A percentile compares a stretch with the other conserved stretches of the same genome.
These are phyloP conservation scores for Homalodisca vitripennis DNA, from an alignment of 1,140 invertebrate species.

Conservation along the genomic window DNA sequence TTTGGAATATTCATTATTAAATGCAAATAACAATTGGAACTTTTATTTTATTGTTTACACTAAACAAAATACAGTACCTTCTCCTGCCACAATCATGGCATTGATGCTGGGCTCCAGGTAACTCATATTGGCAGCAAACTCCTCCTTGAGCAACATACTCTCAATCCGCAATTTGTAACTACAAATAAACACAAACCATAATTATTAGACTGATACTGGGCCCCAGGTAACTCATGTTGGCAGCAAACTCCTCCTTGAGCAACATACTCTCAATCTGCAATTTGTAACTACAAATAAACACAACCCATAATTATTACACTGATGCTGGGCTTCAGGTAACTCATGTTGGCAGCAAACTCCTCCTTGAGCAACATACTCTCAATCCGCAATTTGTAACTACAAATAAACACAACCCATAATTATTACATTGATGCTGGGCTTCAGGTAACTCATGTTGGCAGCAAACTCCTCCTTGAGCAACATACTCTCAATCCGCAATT, in stretches of 20 bases:
- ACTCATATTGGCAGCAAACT: slow-evolving; percentile 89
- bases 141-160: slow-evolving; percentile 94
- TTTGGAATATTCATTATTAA: too few species aligned
- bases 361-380: slow-evolving; percentile 96
- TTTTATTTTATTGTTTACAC: too few species aligned
- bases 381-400: slow-evolving; percentile 55
- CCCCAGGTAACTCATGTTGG: too few species aligned
- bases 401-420: slow-evolving; percentile 79
- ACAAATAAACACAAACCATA: too few species aligned
- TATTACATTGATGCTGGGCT: slow-evolving; percentile 91
- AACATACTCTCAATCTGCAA: background rate
- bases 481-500: slow-evolving; percentile 83
- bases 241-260: too few species aligned
- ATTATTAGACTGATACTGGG: too few species aligned
- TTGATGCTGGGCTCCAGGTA: slow-evolving; percentile 92
- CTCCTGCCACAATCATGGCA: slow-evolving; percentile 85
- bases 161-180: slow-evolving; percentile 94
- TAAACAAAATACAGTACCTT: slow-evolving; percentile 59
- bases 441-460: slow-evolving; percentile 85
- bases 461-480: slow-evolving; percentile 95
- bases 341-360: slow-evolving; percentile 90
- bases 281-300: slow-evolving; percentile 54
- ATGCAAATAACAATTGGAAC: too few species aligned
- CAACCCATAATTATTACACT: slow-evolving; percentile 89
- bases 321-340: slow-evolving; percentile 88